A percentile compares a stretch with the other conserved stretches of the same genome.
Evolutionary conservation across 2,797 vertebrate genomes (phyloP).

Genomic region (Sebastes itinus): DNA sequence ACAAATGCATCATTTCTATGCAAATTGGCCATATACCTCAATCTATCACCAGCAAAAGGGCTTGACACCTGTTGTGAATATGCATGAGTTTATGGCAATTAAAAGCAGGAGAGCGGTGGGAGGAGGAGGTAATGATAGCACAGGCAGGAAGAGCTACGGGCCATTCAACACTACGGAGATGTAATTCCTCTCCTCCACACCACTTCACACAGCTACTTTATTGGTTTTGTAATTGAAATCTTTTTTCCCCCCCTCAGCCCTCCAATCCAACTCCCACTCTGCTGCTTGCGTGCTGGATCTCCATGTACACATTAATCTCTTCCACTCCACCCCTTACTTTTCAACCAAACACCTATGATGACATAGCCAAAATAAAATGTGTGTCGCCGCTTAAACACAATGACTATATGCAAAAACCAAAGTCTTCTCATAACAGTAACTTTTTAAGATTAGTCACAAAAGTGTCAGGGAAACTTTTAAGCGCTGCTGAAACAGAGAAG

Average conservation of each 20-base stretch:
- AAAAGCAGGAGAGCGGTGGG: slow-evolving; percentile 58
- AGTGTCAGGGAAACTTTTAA: neutral
- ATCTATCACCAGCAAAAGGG: slow-evolving; percentile 40
- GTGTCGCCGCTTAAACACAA: neutral
- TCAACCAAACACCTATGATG: neutral
- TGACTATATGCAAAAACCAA: neutral
- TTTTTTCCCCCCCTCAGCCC: slow-evolving; percentile 1
- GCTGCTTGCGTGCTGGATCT: slow-evolving; percentile 4
- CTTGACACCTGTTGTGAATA: slow-evolving; percentile 70
- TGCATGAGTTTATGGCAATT: slow-evolving; percentile 76
- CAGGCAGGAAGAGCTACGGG: slow-evolving; percentile 43
- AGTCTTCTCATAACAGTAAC: neutral
- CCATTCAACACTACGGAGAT: slow-evolving; percentile 60
- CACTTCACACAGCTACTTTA: slow-evolving; percentile 54
- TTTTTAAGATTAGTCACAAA: neutral
- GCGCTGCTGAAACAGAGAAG: neutral
- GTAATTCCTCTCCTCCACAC: slow-evolving; percentile 60
- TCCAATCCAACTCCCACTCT: slow-evolving; percentile 15
- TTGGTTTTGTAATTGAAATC: slow-evolving; percentile 69
- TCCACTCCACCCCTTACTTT: neutral
- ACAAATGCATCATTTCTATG: slow-evolving; percentile 56
- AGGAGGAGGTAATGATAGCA: slow-evolving; percentile 56
- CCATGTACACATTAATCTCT: slow-evolving; percentile 16
- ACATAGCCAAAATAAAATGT: neutral
- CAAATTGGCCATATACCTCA: slow-evolving; percentile 50